Base-by-base conservation (phyloP, 2,888 invertebrate species). In the Watsonalla cultraria region DNA sequence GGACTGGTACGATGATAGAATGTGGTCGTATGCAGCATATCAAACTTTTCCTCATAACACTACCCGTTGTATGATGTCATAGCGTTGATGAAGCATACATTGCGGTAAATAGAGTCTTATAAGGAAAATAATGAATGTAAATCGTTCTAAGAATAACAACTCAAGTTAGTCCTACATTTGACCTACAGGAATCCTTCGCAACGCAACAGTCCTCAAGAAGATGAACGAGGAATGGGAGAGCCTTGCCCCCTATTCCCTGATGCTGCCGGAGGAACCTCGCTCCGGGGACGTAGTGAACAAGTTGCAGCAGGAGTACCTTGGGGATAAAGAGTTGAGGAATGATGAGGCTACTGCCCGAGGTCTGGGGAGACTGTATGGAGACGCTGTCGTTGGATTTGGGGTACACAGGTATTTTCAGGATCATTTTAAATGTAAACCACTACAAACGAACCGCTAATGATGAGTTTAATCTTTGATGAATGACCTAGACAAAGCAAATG, bases 231-330 rank as follows among this genome's bases (percentile, higher is more conserved):
- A 95, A 39, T 95, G 94, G 86, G 91, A 93, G 0, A 81, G 79
- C 14, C 63, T 93, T 5, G 94, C 95, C 0, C 95, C 95, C 0
- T 92, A 94, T 13, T 91, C 92, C 11, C 95, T 95, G 70, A 92
- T 92, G 56, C 92, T 95, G 64, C 90, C 92, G 11, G 82, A 90
- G 7, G 90, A 91, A 0, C 86, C 24, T 24, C 24, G 91, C 57
- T 87, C 93, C 0, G 77, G 80, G 13, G 68, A 80, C 0, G 92
- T 93, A 0, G 92, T 91, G 46, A 78, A 79, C 39, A 85, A 86
- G 33, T 70, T 95, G 6, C 89, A 85, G 52, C 79, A 86, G 14
- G 87, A 82, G 58, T 94, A 93, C 54, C 61, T 83, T 0, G 62
- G 57, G 0, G 73, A 65, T 45, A 78, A 85, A 59, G 74, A 79